phyloP scores from a whole-genome alignment of 2,797 vertebrate genomes.

The Enteromius trimaculatus region DNA sequence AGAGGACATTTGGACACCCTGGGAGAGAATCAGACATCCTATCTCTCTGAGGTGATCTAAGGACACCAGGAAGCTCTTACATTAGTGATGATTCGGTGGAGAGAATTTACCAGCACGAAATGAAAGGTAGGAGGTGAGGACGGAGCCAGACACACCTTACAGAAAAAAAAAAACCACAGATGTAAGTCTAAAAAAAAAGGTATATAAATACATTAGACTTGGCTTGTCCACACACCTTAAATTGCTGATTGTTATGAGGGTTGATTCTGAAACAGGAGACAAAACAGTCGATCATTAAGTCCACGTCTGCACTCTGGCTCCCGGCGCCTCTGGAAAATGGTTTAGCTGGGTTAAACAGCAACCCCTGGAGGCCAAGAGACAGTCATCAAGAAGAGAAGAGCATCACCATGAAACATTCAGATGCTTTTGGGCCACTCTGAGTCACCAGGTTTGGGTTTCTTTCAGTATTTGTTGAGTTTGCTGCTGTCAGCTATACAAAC shows the following conservation, averaged over 20 bases:
- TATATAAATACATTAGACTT: neutral
- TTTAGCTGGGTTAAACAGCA: slow-evolving; percentile 95
- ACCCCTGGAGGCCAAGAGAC: slow-evolving; percentile 73
- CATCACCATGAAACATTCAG: neutral
- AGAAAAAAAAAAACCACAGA: slow-evolving; percentile 4
- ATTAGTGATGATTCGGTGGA: slow-evolving; percentile 97
- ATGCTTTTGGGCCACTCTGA: neutral
- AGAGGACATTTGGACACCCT: slow-evolving; percentile 33
- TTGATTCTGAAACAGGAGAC: slow-evolving; percentile 98
- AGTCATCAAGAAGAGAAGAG: neutral
- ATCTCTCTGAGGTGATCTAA: slow-evolving; percentile 11
- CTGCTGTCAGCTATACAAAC: neutral
- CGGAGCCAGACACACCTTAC: slow-evolving; percentile 90
- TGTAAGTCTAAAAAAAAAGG: neutral
- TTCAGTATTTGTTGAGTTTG: neutral
- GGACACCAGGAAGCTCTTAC: slow-evolving; percentile 78
- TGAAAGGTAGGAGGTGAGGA: slow-evolving; percentile 96
- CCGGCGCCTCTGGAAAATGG: slow-evolving; percentile 91
- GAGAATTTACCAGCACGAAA: slow-evolving; percentile 95
- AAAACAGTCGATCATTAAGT: slow-evolving; percentile 98
- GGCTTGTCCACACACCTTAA: slow-evolving; percentile 82
- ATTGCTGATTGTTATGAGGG: slow-evolving; percentile 97
- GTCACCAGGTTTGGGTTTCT: neutral
- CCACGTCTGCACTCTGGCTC: slow-evolving; percentile 92
- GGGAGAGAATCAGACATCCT: slow-evolving; percentile 5